phyloP scores from a whole-genome alignment of 2,113 vertebrate species.

The Riparia riparia region DNA sequence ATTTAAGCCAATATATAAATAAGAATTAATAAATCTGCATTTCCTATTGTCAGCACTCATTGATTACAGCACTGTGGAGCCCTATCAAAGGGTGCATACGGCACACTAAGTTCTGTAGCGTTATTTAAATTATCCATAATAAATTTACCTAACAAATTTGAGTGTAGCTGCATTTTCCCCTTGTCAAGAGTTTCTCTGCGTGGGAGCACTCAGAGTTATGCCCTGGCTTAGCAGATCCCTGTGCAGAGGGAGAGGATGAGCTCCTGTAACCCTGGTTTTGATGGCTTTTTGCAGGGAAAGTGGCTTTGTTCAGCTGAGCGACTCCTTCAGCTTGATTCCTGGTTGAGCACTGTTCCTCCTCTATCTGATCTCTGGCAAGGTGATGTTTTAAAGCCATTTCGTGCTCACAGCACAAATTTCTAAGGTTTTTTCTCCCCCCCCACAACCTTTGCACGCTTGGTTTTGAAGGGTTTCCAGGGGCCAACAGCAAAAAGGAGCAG shows the following conservation, averaged over 20 bases:
- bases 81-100: not conserved
- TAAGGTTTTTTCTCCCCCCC: not conserved
- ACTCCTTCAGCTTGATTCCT: not conserved
- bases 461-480: not conserved
- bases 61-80: slow-evolving; percentile 47
- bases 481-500: not conserved
- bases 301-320: not conserved
- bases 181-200: not conserved
- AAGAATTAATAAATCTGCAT: slow-evolving; percentile 58
- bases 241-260: not conserved
- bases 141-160: slow-evolving; percentile 47
- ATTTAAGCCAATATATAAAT: slow-evolving; percentile 48
- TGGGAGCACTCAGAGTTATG: not conserved
- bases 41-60: slow-evolving; percentile 43
- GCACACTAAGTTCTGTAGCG: slow-evolving; percentile 28
- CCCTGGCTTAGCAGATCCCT: not conserved
- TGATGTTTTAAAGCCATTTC: not conserved
- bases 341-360: not conserved
- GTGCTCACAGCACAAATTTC: not conserved
- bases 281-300: not conserved
- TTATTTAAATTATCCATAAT: slow-evolving; percentile 50
- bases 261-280: not conserved
- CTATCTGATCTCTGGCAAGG: not conserved
- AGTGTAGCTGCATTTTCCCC: slow-evolving; percentile 12
- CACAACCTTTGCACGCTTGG: not conserved